Base-by-base conservation (phyloP, 2,888 invertebrate species). In the Anorthoa munda region DNA sequence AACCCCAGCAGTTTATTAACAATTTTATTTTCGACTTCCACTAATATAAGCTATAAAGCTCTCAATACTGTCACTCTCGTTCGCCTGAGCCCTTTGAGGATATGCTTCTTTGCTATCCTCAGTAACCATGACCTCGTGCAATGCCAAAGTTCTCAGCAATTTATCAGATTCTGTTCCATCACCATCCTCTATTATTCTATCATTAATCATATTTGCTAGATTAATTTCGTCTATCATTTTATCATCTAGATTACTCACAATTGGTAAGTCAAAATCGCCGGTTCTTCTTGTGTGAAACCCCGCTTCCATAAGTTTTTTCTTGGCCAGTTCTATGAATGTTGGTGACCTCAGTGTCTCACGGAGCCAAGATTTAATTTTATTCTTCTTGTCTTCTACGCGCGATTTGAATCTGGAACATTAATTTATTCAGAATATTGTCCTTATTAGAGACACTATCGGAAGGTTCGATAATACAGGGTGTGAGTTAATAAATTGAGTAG, bases 301-400 rank as follows among this genome's bases (percentile, higher is more conserved):
- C 0, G 93, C 93, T 76, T 94, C 93, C 17, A 73, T 83, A 0
- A 96, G 87, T 77, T 95, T 95, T 68, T 91, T 94, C 73, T 95
- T 95, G 0, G 95, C 96, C 17, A 95, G 79, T 83, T 93, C 87
- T 66, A 96, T 90, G 80, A 96, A 96, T 0, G 90, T 89, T 0
- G 94, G 93, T 0, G 96, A 95, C 73, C 92, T 92, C 0, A 96
- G 78, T 0, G 95, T 95, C 2, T 95, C 94, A 0, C 95, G 90
- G 0, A 96, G 90, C 96, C 96, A 96, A 5, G 85, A 89, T 72
- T 95, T 96, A 23, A 96, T 95, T 91, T 93, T 95, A 81, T 93
- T 94, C 75, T 95, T 95, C 75, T 95, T 95, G 64, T 94, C 92
- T 89, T 95, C 95, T 0, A 96, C 94, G 26, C 93, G 87, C 0